Evolutionary conservation across 2,888 invertebrate species (phyloP), one percentile per base, ranked within the genome.

Genomic region (Dryobota labecula): DNA sequence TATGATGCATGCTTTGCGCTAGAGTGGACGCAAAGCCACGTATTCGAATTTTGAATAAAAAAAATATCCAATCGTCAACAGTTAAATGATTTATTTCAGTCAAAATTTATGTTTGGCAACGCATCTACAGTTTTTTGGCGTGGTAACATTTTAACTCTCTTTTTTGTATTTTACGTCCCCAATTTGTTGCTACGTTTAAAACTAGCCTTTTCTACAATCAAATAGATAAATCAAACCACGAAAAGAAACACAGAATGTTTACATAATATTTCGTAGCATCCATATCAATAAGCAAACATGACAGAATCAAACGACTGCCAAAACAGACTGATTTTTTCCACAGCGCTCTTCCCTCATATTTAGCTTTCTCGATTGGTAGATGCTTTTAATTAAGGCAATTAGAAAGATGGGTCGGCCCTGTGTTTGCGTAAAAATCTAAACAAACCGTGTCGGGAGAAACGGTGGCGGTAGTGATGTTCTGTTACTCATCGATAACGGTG

Each of bases 381-480:
- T 84, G 93, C 91, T 92, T 94, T 94, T 95, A 95, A 95, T 95
- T 95, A 95, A 95, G 93, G 89, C 95, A 95, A 95, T 95, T 95
- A 95, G 93, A 94, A 94, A 93, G 93, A 94, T 94, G 93, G 94
- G 86, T 88, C 84, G 77, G 84, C 84, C 84, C 86, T 87, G 86
- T 94, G 95, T 95, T 95, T 95, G 94, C 94, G 92, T 90, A 95
- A 95, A 95, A 95, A 95, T 95, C 94, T 94, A 95, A 95, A 95
- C 95, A 95, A 93, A 89, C 90, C 86, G 86, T 87, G 90, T 81
- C 87, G 90, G 86, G 90, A 89, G 88, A 87, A 87, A 85, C 83
- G 76, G 74, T 64, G 64, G 62, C 61, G 43, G 53, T 84, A 87
- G 89, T 73, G 88, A 83, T 79, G 90, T 54, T 67, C 69, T 51